These are phyloP conservation scores for Todus mexicanus DNA, from an alignment of 2,797 vertebrate species.

Conservation along the genomic window DNA sequence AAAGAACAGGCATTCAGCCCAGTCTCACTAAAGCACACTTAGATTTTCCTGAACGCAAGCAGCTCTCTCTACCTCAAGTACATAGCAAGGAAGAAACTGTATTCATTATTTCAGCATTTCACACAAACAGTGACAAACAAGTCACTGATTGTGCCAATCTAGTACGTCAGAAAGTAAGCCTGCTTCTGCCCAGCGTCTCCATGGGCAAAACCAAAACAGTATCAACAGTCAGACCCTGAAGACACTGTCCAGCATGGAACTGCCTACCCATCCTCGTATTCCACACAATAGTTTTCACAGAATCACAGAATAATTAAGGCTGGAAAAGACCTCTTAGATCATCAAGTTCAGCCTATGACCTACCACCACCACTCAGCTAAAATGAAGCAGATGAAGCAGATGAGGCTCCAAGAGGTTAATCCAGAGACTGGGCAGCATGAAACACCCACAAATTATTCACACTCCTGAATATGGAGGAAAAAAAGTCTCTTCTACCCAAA, in stretches of 20 bases:
- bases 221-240: background rate
- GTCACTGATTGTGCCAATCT: background rate
- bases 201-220: background rate
- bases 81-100: background rate
- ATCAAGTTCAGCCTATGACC: no score
- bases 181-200: background rate
- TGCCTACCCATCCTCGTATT: background rate
- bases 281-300: no score
- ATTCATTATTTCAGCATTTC: background rate
- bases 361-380: no score
- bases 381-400: no score
- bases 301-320: no score
- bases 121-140: background rate
- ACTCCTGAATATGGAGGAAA: background rate
- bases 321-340: no score
- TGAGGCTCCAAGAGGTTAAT: background rate
- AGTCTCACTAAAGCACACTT: background rate
- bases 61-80: background rate
- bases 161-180: background rate
- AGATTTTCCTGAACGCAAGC: background rate
- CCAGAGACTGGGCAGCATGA: background rate
- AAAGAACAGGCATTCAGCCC: background rate
- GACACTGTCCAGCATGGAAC: background rate
- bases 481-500: background rate
- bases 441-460: background rate